Conservation (phyloP, 2,888 invertebrate genomes). For the Hydrotaea diabolus region DNA sequence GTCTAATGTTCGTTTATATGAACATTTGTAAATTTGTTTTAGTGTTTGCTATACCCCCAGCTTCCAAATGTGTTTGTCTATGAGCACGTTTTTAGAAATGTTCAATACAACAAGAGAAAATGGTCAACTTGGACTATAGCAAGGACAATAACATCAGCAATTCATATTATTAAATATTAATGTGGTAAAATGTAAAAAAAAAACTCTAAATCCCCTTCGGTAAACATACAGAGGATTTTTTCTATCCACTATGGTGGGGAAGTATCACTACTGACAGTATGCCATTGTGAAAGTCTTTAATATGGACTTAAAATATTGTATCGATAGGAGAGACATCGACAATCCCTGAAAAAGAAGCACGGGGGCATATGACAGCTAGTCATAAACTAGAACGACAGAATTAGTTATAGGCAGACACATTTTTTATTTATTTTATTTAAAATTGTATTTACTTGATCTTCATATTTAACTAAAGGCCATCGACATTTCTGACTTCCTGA, state of each 20-base stretch:
- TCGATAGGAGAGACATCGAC: no score
- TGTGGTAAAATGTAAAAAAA: constrained; percentile 73
- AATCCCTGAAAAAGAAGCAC: no score
- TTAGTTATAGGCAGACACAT: no score
- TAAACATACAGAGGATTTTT: background rate
- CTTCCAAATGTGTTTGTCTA: background rate
- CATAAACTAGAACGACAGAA: no score
- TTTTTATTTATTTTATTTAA: no score
- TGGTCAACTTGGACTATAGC: constrained; percentile 58
- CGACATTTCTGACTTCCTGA: no score
- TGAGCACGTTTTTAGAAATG: constrained; percentile 55
- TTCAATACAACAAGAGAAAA: constrained; percentile 56
- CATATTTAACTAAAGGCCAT: no score
- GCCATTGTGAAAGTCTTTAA: no score
- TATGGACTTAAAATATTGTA: no score
- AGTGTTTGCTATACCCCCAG: no score
- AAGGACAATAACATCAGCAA: constrained; percentile 71
- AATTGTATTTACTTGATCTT: no score
- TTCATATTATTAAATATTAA: constrained; percentile 79
- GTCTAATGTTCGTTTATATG: background rate
- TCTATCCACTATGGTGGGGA: constrained; percentile 31
- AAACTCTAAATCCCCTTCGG: constrained; percentile 71
- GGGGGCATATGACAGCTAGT: no score
- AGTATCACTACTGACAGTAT: background rate
- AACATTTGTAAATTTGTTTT: background rate